phyloP scores from a whole-genome alignment of 2,888 invertebrate genomes.

The Nephrotoma flavescens region DNA sequence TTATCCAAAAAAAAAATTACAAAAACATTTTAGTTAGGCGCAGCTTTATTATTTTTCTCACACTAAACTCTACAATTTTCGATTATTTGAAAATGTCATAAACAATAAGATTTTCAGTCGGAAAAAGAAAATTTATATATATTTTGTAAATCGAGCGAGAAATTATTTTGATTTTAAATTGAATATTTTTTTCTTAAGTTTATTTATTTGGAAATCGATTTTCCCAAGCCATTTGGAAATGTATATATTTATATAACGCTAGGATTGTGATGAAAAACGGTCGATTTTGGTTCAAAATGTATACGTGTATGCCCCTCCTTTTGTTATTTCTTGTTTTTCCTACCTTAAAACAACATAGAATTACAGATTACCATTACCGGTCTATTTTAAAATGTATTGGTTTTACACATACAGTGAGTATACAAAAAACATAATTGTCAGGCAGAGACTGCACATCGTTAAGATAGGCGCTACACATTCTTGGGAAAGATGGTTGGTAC shows the following conservation, averaged over 20 bases:
- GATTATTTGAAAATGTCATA: neutral
- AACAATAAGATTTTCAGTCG: neutral
- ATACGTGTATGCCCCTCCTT: neutral
- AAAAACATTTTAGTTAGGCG: neutral
- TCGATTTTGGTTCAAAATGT: neutral
- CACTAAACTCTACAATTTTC: neutral
- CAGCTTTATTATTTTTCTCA: neutral
- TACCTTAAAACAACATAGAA: too few species aligned
- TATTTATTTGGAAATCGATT: neutral
- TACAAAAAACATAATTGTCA: too few species aligned
- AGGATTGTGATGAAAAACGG: neutral
- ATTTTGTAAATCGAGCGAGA: neutral
- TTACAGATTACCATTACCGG: too few species aligned
- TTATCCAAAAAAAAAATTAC: neutral
- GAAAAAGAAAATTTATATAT: neutral
- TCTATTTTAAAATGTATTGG: too few species aligned
- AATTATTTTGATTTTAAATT: neutral
- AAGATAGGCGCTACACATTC: too few species aligned
- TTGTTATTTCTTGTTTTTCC: too few species aligned
- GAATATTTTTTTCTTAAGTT: neutral
- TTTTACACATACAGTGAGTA: too few species aligned
- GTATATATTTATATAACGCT: neutral
- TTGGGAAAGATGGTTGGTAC: too few species aligned
- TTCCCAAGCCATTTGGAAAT: neutral
- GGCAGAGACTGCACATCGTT: too few species aligned